Percentiles rank a stretch among this genome's conserved stretches.
Evolutionary conservation across 2,797 vertebrate genomes (phyloP).

Genomic region (Lutjanus argentimaculatus): DNA sequence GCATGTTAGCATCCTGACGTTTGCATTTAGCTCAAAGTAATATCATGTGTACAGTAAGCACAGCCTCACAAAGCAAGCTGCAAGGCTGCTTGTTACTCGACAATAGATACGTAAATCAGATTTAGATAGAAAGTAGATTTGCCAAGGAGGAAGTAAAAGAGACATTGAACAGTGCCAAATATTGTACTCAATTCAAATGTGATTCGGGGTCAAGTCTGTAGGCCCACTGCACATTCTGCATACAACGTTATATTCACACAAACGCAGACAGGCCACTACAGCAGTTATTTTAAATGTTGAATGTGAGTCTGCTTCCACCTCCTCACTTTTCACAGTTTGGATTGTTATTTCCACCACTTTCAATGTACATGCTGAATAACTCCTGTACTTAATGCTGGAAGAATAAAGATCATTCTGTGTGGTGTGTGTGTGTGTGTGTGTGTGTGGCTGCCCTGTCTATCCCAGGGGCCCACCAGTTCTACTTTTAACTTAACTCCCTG

Average conservation of each 20-base stretch:
- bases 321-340: conserved; percentile 32
- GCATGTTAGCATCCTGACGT: not conserved
- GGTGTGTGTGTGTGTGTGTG: not conserved
- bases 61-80: not conserved
- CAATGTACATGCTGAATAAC: conserved; percentile 32
- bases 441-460: not conserved
- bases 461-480: conserved; percentile 43
- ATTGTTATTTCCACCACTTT: conserved; percentile 33
- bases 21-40: not conserved
- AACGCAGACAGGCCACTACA: conserved; percentile 8
- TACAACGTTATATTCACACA: conserved; percentile 1
- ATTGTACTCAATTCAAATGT: not conserved
- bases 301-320: conserved; percentile 27
- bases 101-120: not conserved
- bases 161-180: not conserved
- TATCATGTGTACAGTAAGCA: too few relatives aligned
- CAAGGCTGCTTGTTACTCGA: not conserved
- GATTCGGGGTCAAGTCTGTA: not conserved
- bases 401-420: too few relatives aligned
- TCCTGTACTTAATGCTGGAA: conserved; percentile 43
- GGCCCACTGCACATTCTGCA: conserved; percentile 1
- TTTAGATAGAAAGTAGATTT: not conserved
- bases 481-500: conserved; percentile 54
- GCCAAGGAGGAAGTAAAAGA: not conserved
- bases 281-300: conserved; percentile 25